Conservation (phyloP, 2,888 invertebrate species). For the Nomada ferruginata region DNA sequence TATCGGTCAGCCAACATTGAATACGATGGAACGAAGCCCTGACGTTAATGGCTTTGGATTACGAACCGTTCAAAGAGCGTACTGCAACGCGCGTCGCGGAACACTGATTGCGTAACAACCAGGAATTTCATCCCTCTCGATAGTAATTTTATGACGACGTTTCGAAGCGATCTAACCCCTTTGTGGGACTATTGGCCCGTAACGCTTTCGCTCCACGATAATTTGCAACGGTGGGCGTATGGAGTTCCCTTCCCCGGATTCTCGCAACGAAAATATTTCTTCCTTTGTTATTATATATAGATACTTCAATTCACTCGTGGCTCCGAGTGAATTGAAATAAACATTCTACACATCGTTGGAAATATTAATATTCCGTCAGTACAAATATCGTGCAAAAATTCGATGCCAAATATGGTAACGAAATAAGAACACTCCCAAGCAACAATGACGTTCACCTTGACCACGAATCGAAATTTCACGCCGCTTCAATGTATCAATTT, state of each 20-base stretch:
- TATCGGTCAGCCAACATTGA: slow-evolving; percentile 9
- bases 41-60: slow-evolving; percentile 5
- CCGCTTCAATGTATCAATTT: no score
- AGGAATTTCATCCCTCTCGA: slow-evolving; percentile 4
- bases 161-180: not conserved
- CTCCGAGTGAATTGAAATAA: no score
- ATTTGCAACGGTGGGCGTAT: not conserved
- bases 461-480: no score
- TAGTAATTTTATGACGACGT: slow-evolving; percentile 11
- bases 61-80: not conserved
- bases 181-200: not conserved
- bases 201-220: not conserved
- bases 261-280: not conserved
- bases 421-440: no score
- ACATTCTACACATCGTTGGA: no score
- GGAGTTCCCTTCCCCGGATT: not conserved
- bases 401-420: no score
- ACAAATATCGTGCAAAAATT: no score
- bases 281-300: not conserved
- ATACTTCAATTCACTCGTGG: no score
- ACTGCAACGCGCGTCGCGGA: not conserved
- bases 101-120: slow-evolving; percentile 15
- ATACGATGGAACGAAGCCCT: slow-evolving; percentile 12
- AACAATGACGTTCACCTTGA: no score
- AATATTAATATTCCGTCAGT: no score